These are phyloP conservation scores for Sminthurinus aureus DNA, from an alignment of 2,888 invertebrate species.

Conservation along the genomic window DNA sequence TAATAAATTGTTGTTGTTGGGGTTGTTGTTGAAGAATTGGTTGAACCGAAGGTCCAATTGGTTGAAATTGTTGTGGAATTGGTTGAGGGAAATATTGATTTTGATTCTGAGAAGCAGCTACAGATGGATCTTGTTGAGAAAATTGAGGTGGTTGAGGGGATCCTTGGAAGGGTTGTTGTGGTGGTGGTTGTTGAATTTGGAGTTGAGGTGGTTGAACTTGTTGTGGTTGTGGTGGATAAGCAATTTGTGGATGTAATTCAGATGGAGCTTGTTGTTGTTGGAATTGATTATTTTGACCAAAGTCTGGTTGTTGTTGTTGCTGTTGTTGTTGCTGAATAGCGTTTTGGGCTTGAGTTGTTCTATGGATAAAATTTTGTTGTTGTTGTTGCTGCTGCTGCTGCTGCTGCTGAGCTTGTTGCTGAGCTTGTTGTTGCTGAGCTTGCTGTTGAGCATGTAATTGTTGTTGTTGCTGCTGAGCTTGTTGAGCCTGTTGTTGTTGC, in stretches of 20 bases:
- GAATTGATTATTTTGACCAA: too few species aligned
- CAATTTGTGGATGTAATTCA: not conserved
- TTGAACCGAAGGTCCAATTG: conserved; percentile 8
- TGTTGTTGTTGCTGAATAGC: conserved; percentile 37
- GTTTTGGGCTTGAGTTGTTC: conserved; percentile 60
- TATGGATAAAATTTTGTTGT: conserved; percentile 57
- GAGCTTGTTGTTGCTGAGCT: conserved; percentile 7
- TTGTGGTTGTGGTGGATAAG: conserved; percentile 6
- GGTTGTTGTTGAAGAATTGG: not conserved
- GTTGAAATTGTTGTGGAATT: conserved; percentile 23
- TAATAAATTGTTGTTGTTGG: conserved; percentile 5
- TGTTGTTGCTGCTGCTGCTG: not conserved
- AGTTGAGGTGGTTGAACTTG: not conserved
- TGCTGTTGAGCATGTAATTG: conserved; percentile 61
- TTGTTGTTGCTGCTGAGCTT: conserved; percentile 46
- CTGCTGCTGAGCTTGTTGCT: not conserved
- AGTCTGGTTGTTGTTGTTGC: conserved; percentile 16
- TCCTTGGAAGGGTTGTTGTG: conserved; percentile 36
- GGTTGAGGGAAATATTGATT: conserved; percentile 3
- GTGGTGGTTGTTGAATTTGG: conserved; percentile 1
- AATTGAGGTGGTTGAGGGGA: conserved; percentile 16
- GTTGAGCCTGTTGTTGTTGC: conserved; percentile 61
- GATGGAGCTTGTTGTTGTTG: not conserved
- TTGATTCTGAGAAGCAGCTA: too few species aligned
- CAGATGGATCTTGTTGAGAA: conserved; percentile 9